A percentile compares a stretch with the other conserved stretches of the same genome.
Conservation (phyloP, 2,888 invertebrate species). For the Tyria jacobaeae region DNA sequence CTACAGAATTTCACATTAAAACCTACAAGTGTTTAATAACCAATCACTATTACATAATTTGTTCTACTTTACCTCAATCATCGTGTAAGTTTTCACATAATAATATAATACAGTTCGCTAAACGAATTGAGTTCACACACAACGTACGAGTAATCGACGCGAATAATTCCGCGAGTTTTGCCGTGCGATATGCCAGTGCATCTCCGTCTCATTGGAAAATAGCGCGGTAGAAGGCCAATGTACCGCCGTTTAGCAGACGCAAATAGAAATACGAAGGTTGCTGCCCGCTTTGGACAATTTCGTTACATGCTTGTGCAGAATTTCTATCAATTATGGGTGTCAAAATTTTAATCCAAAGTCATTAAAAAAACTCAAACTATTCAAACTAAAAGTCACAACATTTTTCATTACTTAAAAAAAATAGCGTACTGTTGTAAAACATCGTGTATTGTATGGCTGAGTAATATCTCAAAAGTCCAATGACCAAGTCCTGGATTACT, state of each 20-base stretch:
- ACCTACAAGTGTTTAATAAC: constrained; percentile 28
- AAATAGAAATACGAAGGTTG: constrained; percentile 80
- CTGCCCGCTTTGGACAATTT: constrained; percentile 77
- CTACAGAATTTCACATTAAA: constrained; percentile 9
- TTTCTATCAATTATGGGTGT: constrained; percentile 40
- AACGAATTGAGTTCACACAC: constrained; percentile 45
- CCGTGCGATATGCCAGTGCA: constrained; percentile 67
- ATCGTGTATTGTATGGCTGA: no score
- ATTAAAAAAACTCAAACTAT: not conserved
- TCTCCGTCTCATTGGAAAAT: constrained; percentile 72
- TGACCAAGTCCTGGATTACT: constrained; percentile 78
- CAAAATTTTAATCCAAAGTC: constrained; percentile 8
- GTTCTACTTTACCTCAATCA: constrained; percentile 39
- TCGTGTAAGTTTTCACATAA: constrained; percentile 38
- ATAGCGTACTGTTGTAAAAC: constrained; percentile 34
- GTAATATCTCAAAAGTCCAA: constrained; percentile 60
- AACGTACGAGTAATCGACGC: constrained; percentile 51
- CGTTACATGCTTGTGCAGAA: constrained; percentile 60
- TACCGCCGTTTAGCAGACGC: constrained; percentile 72
- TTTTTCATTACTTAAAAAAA: constrained; percentile 22
- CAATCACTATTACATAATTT: constrained; percentile 48
- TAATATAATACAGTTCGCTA: constrained; percentile 38
- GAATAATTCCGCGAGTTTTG: constrained; percentile 54
- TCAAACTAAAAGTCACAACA: constrained; percentile 18
- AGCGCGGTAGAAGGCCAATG: constrained; percentile 80